Percentiles rank a stretch among this genome's conserved stretches.
phyloP scores from a whole-genome alignment of 2,113 vertebrate genomes.

The Bos taurus region DNA sequence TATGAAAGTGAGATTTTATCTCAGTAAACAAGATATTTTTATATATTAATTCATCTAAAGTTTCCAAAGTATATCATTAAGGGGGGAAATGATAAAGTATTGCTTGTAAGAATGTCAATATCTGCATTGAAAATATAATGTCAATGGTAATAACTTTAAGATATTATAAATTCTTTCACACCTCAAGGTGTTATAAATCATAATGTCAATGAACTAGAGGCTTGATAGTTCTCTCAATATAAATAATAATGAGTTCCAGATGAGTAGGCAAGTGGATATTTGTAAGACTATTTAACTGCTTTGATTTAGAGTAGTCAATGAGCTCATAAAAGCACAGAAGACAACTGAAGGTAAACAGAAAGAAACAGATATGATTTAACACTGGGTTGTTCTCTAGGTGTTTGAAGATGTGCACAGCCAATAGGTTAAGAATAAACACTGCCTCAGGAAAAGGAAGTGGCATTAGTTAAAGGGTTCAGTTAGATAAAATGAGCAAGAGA shows the following conservation, averaged over 20 bases:
- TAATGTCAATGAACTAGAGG: not conserved
- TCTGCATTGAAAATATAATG: not conserved
- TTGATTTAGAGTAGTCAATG: constrained; percentile 46
- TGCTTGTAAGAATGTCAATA: not conserved
- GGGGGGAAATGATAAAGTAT: not conserved
- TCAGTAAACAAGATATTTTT: not conserved
- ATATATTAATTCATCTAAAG: not conserved
- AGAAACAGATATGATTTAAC: constrained; percentile 51
- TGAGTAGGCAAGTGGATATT: constrained; percentile 9
- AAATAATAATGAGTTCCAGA: constrained; percentile 47
- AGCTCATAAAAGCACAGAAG: constrained; percentile 51
- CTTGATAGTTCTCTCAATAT: constrained; percentile 35
- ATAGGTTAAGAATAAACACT: constrained; percentile 17
- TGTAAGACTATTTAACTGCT: constrained; percentile 37
- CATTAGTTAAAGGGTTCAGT: not conserved
- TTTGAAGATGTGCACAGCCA: not conserved
- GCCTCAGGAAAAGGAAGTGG: not conserved
- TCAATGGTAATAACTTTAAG: not conserved
- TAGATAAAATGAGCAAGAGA: not conserved
- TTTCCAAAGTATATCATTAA: not conserved
- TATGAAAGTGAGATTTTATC: not conserved
- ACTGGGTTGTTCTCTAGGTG: not conserved
- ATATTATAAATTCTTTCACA: constrained; percentile 11
- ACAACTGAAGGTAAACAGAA: constrained; percentile 51
- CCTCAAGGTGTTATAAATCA: constrained; percentile 33